Base-by-base conservation (phyloP, 1,140 invertebrate genomes). In the Stegodyphus mimosarum region DNA sequence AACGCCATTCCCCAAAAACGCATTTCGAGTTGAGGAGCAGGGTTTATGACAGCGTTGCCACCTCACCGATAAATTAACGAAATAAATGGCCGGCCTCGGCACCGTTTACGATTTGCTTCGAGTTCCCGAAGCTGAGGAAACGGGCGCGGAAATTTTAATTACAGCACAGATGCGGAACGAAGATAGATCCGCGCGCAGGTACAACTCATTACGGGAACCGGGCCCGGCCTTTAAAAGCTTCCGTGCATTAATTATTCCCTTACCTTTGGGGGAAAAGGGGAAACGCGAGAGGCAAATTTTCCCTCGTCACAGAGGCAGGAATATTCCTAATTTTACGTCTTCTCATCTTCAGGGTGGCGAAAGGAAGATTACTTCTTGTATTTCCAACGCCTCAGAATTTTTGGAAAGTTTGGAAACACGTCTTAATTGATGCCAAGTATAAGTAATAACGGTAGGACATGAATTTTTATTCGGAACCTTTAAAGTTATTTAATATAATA, bases 31-130 rank as follows among this genome's bases (percentile, higher is more conserved):
- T 70, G 67, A 66, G 55, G 64, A 11, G 13, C 51, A n/a, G 60
- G 9, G 69, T 69, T 81, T 81, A 81, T 81, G 78, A 81, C 78
- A 53, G 51, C 78, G 69, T 81, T 81, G 78, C 78, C 78, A 81
- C 78, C 78, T 72, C 17, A 48, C 53, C 78, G 78, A 81, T 81
- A 81, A 81, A 81, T 81, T 81, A 81, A 81, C 66, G 78, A 81
- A 81, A 81, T 69, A 81, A 81, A 81, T 81, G 69, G 78, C 69
- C 51, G 70, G 78, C 78, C 13, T 18, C 77, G 33, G 53, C 78
- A 13, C 67, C 78, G 71, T 80, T 80, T 80, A 71, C 52, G 77
- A 80, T 80, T 80, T 71, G 76, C 10, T 67, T 17, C 17, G 78
- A 81, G 78, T 72, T 81, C 49, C 51, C 60, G 75, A 77, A 77